Evolutionary conservation across 1,140 invertebrate species (phyloP).

Genomic region (Matsumurasca onukii): DNA sequence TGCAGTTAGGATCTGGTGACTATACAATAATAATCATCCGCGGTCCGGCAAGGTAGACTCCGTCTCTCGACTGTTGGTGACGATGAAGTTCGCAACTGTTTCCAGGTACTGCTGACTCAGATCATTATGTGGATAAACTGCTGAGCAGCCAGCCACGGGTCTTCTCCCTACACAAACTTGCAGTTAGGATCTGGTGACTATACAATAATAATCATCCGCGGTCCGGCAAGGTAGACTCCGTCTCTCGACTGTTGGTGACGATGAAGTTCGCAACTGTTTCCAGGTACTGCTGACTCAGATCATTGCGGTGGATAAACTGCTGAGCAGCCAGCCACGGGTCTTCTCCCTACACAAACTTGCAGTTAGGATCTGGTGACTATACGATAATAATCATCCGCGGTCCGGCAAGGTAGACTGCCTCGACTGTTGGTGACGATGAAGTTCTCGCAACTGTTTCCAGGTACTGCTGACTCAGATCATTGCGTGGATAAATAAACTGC

Average conservation of each 20-base stretch:
- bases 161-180: no score
- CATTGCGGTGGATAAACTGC: conserved; percentile 67
- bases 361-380: no score
- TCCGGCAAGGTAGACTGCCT: conserved; percentile 43
- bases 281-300: conserved; percentile 80
- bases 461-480: conserved; percentile 81
- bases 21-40: no score
- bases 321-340: conserved; percentile 66
- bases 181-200: no score
- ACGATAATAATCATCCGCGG: no score
- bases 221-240: conserved; percentile 43
- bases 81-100: conserved; percentile 94
- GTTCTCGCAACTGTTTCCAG: conserved; percentile 93
- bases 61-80: conserved; percentile 65
- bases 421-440: conserved; percentile 85
- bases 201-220: no score
- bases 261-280: conserved; percentile 97
- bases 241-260: conserved; percentile 66
- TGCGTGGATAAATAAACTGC: conserved; percentile 63
- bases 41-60: conserved; percentile 43
- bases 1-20: no score
- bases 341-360: no score
- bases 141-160: conserved; percentile 64
- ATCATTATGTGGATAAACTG: conserved; percentile 68
- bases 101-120: conserved; percentile 86